Evolutionary conservation across 2,797 vertebrate species (phyloP).

Genomic region (Anas capensis): DNA sequence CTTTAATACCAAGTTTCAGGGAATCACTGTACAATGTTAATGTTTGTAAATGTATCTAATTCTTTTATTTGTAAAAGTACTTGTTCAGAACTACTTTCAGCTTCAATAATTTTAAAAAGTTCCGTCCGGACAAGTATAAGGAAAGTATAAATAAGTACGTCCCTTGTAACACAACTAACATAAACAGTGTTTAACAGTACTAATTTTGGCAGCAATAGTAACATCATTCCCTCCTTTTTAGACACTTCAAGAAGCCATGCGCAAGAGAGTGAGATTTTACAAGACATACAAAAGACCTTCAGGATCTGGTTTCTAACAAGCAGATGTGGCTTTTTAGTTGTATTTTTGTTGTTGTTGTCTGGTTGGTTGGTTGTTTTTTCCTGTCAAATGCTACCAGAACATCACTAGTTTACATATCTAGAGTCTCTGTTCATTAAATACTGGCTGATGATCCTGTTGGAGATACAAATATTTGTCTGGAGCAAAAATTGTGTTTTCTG

Average conservation of each 20-base stretch:
- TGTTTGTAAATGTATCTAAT: neutral
- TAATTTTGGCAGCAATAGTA: conserved; percentile 15
- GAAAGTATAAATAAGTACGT: neutral
- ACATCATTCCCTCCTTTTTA: conserved; percentile 77
- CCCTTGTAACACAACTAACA: neutral
- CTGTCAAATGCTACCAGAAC: neutral
- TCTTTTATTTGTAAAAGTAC: neutral
- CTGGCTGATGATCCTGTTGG: conserved; percentile 57
- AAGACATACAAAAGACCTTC: conserved; percentile 46
- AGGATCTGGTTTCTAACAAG: conserved; percentile 66
- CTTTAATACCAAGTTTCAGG: neutral
- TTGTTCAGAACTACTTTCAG: neutral
- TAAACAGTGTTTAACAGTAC: too few relatives aligned
- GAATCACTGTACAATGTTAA: neutral
- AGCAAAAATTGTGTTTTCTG: conserved; percentile 43
- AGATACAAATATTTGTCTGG: conserved; percentile 41
- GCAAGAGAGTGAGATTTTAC: conserved; percentile 76
- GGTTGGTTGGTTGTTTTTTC: neutral
- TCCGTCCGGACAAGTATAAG: neutral
- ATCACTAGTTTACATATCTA: neutral
- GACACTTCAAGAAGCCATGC: conserved; percentile 73
- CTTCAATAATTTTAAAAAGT: neutral
- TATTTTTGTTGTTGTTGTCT: too few relatives aligned
- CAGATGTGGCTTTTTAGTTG: neutral
- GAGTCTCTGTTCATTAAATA: neutral